Evolutionary conservation across 2,888 invertebrate species (phyloP).

Genomic region (Agrilus cyanescens): DNA sequence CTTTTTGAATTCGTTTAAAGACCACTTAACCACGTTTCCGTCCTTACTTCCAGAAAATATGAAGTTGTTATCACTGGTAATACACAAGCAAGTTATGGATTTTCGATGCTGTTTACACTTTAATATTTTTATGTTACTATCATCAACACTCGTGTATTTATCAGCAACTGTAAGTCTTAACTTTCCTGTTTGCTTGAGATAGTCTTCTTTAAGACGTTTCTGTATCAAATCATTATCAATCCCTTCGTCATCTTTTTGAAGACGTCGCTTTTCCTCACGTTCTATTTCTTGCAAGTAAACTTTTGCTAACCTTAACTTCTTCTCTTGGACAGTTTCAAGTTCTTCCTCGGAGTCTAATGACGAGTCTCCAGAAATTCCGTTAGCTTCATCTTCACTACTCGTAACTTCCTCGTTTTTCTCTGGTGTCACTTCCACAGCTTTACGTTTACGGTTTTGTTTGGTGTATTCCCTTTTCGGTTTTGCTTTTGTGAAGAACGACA

Average conservation of each 20-base stretch:
- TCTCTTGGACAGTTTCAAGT: conserved; percentile 79
- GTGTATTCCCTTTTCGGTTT: too few species aligned
- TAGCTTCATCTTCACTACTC: conserved; percentile 49
- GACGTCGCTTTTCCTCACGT: conserved; percentile 61
- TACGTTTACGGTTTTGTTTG: too few species aligned
- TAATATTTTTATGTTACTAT: conserved; percentile 40
- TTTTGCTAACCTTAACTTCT: conserved; percentile 79
- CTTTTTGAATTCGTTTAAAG: conserved; percentile 50
- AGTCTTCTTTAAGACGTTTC: conserved; percentile 71
- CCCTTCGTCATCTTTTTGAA: conserved; percentile 46
- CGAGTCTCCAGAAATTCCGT: conserved; percentile 33
- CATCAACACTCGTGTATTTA: conserved; percentile 36
- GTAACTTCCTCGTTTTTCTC: conserved; percentile 44
- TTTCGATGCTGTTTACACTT: conserved; percentile 68
- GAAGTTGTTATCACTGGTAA: conserved; percentile 59
- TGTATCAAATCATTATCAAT: conserved; percentile 54
- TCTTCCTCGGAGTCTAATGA: conserved; percentile 45
- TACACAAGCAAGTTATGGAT: conserved; percentile 67
- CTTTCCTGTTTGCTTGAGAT: conserved; percentile 75
- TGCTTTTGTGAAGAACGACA: too few species aligned
- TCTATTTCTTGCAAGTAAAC: conserved; percentile 80
- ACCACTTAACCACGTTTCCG: conserved; percentile 76
- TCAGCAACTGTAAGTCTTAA: conserved; percentile 65
- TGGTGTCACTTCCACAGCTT: too few species aligned
- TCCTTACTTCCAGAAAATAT: conserved; percentile 83